These are phyloP conservation scores for Bryconaethiops microstoma DNA, from an alignment of 2,797 vertebrate genomes.

Conservation along the genomic window DNA sequence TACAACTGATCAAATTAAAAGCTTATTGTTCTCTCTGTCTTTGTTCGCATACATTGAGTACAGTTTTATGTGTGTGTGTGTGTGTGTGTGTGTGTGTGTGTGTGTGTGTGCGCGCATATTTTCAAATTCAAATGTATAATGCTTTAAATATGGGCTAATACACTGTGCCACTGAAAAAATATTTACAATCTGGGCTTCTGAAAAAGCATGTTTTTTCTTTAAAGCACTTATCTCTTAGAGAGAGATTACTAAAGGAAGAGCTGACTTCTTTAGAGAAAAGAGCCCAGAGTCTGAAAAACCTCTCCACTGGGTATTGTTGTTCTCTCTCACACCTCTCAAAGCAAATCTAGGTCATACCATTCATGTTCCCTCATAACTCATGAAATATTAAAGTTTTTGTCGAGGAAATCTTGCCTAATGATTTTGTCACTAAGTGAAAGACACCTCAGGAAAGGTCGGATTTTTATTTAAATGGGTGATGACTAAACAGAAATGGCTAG, in stretches of 20 bases:
- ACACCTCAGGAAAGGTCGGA: background rate
- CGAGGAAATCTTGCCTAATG: background rate
- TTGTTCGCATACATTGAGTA: too few species aligned
- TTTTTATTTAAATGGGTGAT: background rate
- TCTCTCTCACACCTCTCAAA: slow-evolving; percentile 22
- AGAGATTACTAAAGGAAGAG: slow-evolving; percentile 16
- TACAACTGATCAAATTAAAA: too few species aligned
- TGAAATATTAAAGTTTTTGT: slow-evolving; percentile 18
- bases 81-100: too few species aligned
- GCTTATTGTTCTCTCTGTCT: too few species aligned
- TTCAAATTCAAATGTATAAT: background rate
- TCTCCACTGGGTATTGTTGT: slow-evolving; percentile 36
- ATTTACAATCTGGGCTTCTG: slow-evolving; percentile 34
- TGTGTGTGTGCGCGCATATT: too few species aligned
- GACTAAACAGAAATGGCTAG: background rate
- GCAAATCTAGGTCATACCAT: slow-evolving; percentile 42
- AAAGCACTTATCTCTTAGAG: slow-evolving; percentile 15
- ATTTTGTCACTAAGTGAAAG: slow-evolving; percentile 10
- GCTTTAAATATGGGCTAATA: slow-evolving; percentile 6
- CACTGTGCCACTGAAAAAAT: background rate
- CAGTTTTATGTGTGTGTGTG: too few species aligned
- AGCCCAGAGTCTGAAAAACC: slow-evolving; percentile 7
- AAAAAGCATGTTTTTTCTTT: slow-evolving; percentile 3
- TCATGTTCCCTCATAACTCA: slow-evolving; percentile 16
- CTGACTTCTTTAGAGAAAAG: slow-evolving; percentile 16